Evolutionary conservation across 2,888 invertebrate genomes (phyloP), one percentile per base, ranked within the genome.

Genomic region (Ennomos fuscantarius): DNA sequence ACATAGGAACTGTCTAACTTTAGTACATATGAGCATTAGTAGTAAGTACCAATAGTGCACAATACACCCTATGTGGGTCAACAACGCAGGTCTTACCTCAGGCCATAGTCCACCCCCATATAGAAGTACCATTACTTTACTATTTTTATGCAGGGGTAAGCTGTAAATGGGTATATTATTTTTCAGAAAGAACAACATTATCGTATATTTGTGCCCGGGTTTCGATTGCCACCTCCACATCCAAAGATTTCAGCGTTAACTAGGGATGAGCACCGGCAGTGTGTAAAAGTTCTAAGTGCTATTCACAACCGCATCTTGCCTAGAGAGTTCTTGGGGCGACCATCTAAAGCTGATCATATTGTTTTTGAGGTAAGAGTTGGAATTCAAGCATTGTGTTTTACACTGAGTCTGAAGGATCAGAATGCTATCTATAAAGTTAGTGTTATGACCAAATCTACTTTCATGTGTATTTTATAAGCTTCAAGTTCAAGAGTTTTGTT

Each of bases 201-300:
- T 10, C 73, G 70, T 6, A 2, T 65, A 1, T 82, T 66, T 57
- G 76, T 87, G 0, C 84, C 89, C 2, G 84, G 87, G 6, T 39
- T 1, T 35, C 82, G 0, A 68, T 70, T 0, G 50, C 66, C 1
- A 0, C 80, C 83, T 0, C 76, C 63, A 0, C 84, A 78, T 65
- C 83, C 81, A 0, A 87, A 81, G 54, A 31, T 82, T 2, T 92
- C 91, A 0, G 58, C 76, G 0, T 67, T 92, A 0, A 79, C 71
- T 0, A 10, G 24, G 0, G 52, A 63, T 0, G 84, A 90, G 35
- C 91, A 91, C 15, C 63, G 60, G 9, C 76, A 80, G 32, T 76
- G 80, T n/a, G 61, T 91, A 0, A 85, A 81, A 43, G 84, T 89
- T 9, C 36, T 92, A 9, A 76, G 79, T 62, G 64, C 72, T 0